phyloP scores from a whole-genome alignment of 2,113 vertebrate species.

The Girardinichthys multiradiatus region DNA sequence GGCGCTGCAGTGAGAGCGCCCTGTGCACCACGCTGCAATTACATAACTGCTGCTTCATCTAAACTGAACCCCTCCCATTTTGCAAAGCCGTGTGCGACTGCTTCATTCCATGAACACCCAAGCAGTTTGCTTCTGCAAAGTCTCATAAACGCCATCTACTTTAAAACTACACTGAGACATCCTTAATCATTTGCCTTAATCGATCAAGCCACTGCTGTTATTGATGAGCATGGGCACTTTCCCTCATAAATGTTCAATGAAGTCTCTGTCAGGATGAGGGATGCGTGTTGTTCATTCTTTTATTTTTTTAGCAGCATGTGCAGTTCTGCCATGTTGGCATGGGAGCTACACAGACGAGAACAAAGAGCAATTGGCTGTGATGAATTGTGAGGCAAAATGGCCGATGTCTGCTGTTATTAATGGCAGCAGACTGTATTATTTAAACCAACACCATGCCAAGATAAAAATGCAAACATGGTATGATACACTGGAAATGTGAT shows the following conservation, averaged over 20 bases:
- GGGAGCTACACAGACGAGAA: slow-evolving; percentile 49
- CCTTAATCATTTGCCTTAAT: slow-evolving; percentile 40
- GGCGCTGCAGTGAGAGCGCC: slow-evolving; percentile 65
- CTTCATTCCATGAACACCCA: slow-evolving; percentile 36
- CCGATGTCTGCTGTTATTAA: slow-evolving; percentile 67
- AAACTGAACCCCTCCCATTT: slow-evolving; percentile 68
- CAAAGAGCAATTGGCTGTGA: slow-evolving; percentile 70
- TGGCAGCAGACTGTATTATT: slow-evolving; percentile 59
- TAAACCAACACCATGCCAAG: slow-evolving; percentile 39
- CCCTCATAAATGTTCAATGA: slow-evolving; percentile 45
- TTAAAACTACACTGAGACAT: slow-evolving; percentile 21
- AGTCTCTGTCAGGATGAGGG: slow-evolving; percentile 29
- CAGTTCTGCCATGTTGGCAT: slow-evolving; percentile 58
- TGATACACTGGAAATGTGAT: background rate
- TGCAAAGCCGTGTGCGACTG: slow-evolving; percentile 31
- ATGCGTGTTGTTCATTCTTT: slow-evolving; percentile 19
- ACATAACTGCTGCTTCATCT: slow-evolving; percentile 75
- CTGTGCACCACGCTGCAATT: slow-evolving; percentile 73
- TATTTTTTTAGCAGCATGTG: slow-evolving; percentile 35
- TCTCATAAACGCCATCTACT: slow-evolving; percentile 2
- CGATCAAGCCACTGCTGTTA: slow-evolving; percentile 33
- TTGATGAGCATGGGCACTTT: slow-evolving; percentile 27
- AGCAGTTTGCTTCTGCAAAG: slow-evolving; percentile 29
- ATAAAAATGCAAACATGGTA: slow-evolving; percentile 11
- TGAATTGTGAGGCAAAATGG: slow-evolving; percentile 77